Conservation (phyloP, 1,140 invertebrate species). For the Coenobita brevimanus region DNA sequence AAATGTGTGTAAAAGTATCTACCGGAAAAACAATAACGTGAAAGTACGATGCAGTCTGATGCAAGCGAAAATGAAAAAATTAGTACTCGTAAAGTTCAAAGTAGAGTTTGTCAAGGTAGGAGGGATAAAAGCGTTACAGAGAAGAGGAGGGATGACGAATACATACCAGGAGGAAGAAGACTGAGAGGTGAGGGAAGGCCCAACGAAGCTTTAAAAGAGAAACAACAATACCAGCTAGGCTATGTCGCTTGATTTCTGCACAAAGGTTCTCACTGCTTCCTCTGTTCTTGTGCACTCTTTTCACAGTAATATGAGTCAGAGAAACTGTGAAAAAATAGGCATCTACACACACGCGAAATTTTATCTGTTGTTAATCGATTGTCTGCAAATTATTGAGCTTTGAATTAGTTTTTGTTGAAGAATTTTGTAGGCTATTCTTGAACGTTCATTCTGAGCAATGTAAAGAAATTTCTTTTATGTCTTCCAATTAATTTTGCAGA, state of each 20-base stretch:
- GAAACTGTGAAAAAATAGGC: too few species aligned
- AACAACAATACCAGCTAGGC: slow-evolving; percentile 6
- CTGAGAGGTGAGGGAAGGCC: slow-evolving; percentile 39
- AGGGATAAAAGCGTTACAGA: background rate
- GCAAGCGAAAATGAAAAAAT: too few species aligned
- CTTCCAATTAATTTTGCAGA: too few species aligned
- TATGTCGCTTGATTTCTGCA: background rate
- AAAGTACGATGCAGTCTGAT: background rate
- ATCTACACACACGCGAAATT: background rate
- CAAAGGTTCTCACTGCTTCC: background rate
- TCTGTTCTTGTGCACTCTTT: background rate
- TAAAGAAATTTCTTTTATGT: too few species aligned
- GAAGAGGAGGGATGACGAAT: slow-evolving; percentile 1
- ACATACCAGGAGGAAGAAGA: slow-evolving; percentile 38
- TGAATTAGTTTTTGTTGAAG: background rate
- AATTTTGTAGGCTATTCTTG: too few species aligned
- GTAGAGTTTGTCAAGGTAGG: background rate
- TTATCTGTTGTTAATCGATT: background rate
- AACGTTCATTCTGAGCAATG: too few species aligned
- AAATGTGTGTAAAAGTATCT: too few species aligned
- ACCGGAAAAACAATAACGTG: background rate
- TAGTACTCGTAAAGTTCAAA: too few species aligned
- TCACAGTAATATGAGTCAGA: too few species aligned
- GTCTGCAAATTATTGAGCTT: background rate
- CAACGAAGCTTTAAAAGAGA: slow-evolving; percentile 54